These are phyloP conservation scores for Pentalonia nigronervosa DNA, from an alignment of 1,140 invertebrate species.

Conservation along the genomic window DNA sequence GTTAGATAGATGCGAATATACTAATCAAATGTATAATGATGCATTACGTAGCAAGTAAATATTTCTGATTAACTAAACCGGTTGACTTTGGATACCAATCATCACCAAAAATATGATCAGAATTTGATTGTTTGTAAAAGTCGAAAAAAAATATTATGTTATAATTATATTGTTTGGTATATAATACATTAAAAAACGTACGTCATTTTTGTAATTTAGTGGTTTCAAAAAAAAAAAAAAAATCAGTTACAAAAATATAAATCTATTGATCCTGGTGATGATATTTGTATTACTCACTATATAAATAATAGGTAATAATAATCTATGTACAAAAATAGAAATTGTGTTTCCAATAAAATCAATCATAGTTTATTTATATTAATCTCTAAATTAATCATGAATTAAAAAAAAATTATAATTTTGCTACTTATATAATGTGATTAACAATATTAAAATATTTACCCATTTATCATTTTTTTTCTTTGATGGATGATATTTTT, in stretches of 20 bases:
- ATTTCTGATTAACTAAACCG: not conserved
- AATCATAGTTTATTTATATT: not conserved
- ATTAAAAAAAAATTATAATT: not conserved
- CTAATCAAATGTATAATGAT: not conserved
- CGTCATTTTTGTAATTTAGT: not conserved
- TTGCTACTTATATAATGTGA: no score
- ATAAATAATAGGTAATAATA: no score
- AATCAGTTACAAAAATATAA: not conserved
- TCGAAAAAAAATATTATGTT: no score
- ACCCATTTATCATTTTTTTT: constrained; percentile 26
- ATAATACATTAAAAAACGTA: not conserved
- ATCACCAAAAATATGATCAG: not conserved
- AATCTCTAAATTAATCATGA: not conserved
- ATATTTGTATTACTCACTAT: not conserved
- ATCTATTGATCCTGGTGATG: not conserved
- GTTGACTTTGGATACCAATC: not conserved
- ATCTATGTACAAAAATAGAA: not conserved
- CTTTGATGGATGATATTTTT: constrained; percentile 7
- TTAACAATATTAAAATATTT: not conserved
- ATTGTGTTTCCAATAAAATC: not conserved
- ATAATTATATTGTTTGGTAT: not conserved
- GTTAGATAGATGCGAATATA: not conserved
- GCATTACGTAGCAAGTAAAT: not conserved
- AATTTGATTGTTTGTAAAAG: not conserved
- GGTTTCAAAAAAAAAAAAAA: not conserved